Conservation (phyloP, 2,888 invertebrate genomes). For the Chorisops tibialis region DNA sequence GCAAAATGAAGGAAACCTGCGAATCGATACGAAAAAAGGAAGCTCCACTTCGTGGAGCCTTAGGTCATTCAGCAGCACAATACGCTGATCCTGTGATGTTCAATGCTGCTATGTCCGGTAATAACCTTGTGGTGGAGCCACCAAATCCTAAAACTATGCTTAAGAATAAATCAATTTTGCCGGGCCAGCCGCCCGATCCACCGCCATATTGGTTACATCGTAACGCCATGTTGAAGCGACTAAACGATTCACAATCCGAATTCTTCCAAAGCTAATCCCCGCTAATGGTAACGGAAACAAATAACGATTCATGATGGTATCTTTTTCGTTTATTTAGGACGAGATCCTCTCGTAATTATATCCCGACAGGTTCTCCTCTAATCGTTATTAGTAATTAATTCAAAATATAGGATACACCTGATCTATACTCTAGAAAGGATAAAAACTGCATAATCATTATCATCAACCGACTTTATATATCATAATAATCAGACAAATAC, state of each 20-base stretch:
- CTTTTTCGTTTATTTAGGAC: conserved; percentile 10
- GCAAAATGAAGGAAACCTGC: conserved; percentile 76
- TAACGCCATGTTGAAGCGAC: conserved; percentile 51
- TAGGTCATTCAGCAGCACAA: conserved; percentile 46
- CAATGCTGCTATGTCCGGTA: conserved; percentile 43
- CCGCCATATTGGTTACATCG: conserved; percentile 53
- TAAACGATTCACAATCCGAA: conserved; percentile 52
- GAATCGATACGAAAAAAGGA: conserved; percentile 61
- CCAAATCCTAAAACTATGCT: conserved; percentile 54
- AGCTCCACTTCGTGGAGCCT: conserved; percentile 42
- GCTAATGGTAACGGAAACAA: neutral
- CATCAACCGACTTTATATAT: conserved; percentile 1
- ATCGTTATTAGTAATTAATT: conserved; percentile 7
- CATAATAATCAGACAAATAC: conserved; percentile 1
- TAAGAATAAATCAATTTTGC: conserved; percentile 56
- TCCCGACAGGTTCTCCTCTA: conserved; percentile 16
- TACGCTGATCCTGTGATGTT: conserved; percentile 53
- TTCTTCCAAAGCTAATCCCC: conserved; percentile 56
- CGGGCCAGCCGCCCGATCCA: conserved; percentile 51
- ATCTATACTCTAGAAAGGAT: conserved; percentile 1
- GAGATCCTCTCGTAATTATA: conserved; percentile 10
- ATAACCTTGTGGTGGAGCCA: conserved; percentile 40
- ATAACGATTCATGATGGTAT: neutral
- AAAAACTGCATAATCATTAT: conserved; percentile 11
- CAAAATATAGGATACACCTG: neutral